phyloP scores from a whole-genome alignment of 2,113 vertebrate genomes.

The Todiramphus chloris region DNA sequence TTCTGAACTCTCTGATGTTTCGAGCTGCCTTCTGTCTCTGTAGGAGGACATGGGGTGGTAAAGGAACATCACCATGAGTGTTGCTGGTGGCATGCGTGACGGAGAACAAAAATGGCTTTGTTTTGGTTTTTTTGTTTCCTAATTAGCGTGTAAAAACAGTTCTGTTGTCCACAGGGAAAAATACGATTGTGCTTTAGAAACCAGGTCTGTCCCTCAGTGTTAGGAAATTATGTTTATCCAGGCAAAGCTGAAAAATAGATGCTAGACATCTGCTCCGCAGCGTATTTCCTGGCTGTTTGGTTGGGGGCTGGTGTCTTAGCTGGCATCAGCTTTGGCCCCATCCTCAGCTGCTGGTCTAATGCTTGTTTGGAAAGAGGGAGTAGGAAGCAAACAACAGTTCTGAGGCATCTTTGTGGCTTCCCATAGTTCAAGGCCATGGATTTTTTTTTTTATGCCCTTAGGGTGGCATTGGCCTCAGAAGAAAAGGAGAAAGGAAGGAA shows the following conservation, averaged over 20 bases:
- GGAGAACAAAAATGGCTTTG: not conserved
- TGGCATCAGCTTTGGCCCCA: not conserved
- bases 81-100: not conserved
- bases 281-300: not conserved
- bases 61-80: not conserved
- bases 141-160: not conserved
- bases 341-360: not conserved
- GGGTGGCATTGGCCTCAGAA: not conserved
- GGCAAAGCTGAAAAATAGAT: not conserved
- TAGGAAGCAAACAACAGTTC: not conserved
- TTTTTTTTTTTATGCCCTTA: not conserved
- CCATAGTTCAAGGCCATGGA: accelerated
- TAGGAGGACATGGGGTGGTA: not conserved
- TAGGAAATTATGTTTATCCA: not conserved
- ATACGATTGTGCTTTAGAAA: not conserved
- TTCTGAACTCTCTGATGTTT: not conserved
- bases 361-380: not conserved
- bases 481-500: no score
- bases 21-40: not conserved
- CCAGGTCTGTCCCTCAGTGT: not conserved
- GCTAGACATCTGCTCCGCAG: not conserved
- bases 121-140: not conserved
- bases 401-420: not conserved
- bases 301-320: not conserved
- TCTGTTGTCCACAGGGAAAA: not conserved